Evolutionary conservation across 64 coral and sea anemone genomes (phyloP), one percentile per base, ranked within the genome.

Genomic region (Stylophora pistillata): DNA sequence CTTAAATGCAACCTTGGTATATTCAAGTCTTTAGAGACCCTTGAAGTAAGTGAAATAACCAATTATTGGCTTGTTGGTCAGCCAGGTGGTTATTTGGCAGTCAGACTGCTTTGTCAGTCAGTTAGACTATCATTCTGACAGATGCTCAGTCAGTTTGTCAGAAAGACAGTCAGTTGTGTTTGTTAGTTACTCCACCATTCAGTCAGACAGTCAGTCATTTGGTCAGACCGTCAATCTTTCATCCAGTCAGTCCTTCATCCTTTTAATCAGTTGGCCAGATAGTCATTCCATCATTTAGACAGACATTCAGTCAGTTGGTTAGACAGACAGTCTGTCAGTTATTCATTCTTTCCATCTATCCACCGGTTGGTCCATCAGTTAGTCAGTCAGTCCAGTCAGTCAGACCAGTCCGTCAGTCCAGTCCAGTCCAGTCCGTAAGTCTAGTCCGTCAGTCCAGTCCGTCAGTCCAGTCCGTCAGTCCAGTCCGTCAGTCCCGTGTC

Each of bases 1-100:
- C 78, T 98, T 10, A 92, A 92, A 27, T 95, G 90, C 78, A 91
- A 98, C 77, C 84, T 98, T 73, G 76, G 87, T 29, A 80, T 98
- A 20, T 98, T 98, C 52, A 98, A 95, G 56, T 76, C 90, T 30
- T 64, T 98, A n/a, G 12, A 87, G 71, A 90, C 86, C 33, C 82
- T 98, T 34, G 79, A 98, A 90, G 96, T 98, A 74, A 55, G 1
- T 73, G 20, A 13, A 82, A 56, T 47, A 47, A 1, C 3, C 0
- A 47, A 47, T 47, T 47, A 7, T 47, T 47, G 7, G 37, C 37
- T 7, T 47, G 37, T 47, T 47, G 37, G 37, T 47, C 37, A 47
- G 37, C 37, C 37, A 47, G 37, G 37, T 47, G 37, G 37, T 47
- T 0, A 47, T 47, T 47, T 47, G 37, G 37, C 37, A 47, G 37